Evolutionary conservation across 2,113 vertebrate species (phyloP).

Genomic region (Alectura lathami): DNA sequence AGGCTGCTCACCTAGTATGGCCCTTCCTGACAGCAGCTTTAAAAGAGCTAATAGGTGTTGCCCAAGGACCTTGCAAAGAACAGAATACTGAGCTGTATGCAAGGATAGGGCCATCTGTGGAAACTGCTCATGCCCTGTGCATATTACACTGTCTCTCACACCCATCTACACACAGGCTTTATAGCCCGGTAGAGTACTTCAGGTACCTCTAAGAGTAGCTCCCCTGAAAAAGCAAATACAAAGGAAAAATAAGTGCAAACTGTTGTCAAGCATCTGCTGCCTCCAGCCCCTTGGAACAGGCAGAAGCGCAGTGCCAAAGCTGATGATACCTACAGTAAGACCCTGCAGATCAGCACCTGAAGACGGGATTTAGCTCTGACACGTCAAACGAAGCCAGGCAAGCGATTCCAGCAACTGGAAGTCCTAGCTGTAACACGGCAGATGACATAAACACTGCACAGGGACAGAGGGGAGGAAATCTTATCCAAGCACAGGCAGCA

Average conservation of each 20-base stretch:
- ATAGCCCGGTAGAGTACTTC: neutral
- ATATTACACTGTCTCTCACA: neutral
- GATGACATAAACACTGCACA: accelerated
- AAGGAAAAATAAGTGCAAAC: neutral
- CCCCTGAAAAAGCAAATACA: neutral
- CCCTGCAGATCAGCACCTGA: too few species aligned
- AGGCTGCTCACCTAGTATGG: neutral
- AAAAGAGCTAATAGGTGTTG: neutral
- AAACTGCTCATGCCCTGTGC: neutral
- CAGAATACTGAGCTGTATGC: neutral
- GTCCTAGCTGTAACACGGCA: neutral
- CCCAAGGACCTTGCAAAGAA: neutral
- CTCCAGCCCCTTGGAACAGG: neutral
- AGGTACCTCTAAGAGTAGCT: neutral
- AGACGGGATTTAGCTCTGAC: neutral
- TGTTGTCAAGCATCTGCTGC: neutral
- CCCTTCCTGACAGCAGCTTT: neutral
- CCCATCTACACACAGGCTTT: neutral
- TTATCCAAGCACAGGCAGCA: neutral
- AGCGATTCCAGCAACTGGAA: neutral
- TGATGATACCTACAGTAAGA: neutral
- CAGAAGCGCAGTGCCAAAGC: neutral
- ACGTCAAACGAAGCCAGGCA: neutral
- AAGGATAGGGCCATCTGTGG: neutral
- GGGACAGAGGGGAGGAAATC: neutral